Conservation (phyloP, 2,113 vertebrate species). For the Periophthalmus modestus region DNA sequence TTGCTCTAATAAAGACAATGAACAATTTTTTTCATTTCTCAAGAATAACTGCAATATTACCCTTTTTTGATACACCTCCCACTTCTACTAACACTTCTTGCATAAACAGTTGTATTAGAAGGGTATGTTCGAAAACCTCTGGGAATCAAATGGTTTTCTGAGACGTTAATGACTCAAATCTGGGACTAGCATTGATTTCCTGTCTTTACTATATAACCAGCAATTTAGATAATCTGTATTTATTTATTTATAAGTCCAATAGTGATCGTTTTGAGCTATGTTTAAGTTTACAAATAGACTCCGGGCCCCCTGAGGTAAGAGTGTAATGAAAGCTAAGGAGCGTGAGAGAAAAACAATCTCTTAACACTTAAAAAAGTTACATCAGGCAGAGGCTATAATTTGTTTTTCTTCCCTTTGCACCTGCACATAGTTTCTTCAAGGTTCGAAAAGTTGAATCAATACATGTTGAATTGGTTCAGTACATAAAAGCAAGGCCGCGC, state of each 20-base stretch:
- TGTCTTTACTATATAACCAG: slow-evolving; percentile 46
- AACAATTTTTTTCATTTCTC: no score
- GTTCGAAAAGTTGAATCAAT: slow-evolving; percentile 61
- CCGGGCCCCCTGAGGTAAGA: slow-evolving; percentile 71
- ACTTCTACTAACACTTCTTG: no score
- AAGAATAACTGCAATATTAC: no score
- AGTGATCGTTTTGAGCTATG: slow-evolving; percentile 59
- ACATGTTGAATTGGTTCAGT: slow-evolving; percentile 45
- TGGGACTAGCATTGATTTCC: slow-evolving; percentile 57
- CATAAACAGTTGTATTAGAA: neutral
- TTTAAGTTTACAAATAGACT: slow-evolving; percentile 76
- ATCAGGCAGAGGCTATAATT: slow-evolving; percentile 60
- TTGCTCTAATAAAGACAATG: no score
- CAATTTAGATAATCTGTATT: slow-evolving; percentile 45
- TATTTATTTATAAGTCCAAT: slow-evolving; percentile 42
- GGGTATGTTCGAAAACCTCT: neutral
- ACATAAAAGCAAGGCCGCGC: slow-evolving; percentile 68
- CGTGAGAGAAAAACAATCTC: slow-evolving; percentile 76
- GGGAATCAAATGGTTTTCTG: neutral
- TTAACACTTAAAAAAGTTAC: slow-evolving; percentile 63
- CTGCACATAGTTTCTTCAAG: slow-evolving; percentile 60
- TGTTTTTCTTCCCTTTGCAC: slow-evolving; percentile 50
- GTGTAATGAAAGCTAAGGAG: slow-evolving; percentile 75
- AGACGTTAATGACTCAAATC: slow-evolving; percentile 11
- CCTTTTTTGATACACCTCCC: no score